phyloP scores from a whole-genome alignment of 2,888 invertebrate genomes.

The Cantharis rufa region DNA sequence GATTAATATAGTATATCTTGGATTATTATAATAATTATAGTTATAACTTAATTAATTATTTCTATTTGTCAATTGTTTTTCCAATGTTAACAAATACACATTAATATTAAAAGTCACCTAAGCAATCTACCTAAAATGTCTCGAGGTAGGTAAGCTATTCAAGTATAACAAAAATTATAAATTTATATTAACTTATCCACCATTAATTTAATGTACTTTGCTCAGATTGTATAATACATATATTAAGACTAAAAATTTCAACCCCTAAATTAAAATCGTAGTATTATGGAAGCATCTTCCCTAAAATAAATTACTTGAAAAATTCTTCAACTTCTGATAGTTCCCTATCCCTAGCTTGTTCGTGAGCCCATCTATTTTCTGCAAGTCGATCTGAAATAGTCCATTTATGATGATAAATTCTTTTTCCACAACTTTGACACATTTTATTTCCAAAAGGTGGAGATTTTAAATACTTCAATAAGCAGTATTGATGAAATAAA shows the following conservation, averaged over 20 bases:
- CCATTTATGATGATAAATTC: conserved; percentile 76
- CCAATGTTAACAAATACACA: too few species aligned
- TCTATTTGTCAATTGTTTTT: too few species aligned
- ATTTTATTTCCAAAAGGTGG: conserved; percentile 78
- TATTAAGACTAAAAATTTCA: neutral
- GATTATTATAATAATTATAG: too few species aligned
- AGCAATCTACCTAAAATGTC: neutral
- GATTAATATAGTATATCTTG: too few species aligned
- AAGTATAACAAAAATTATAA: neutral
- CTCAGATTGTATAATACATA: neutral
- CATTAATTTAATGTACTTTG: neutral
- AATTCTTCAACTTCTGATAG: conserved; percentile 77
- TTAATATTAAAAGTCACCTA: neutral
- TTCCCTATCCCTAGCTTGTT: conserved; percentile 74
- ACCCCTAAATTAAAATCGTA: neutral
- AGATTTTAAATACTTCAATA: conserved; percentile 68
- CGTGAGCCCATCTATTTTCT: conserved; percentile 77
- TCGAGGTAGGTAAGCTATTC: neutral
- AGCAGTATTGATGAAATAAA: conserved; percentile 70
- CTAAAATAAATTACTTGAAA: conserved; percentile 56
- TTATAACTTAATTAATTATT: too few species aligned
- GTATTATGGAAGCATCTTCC: neutral
- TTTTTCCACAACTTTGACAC: conserved; percentile 65
- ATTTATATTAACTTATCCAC: neutral
- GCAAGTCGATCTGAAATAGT: conserved; percentile 69